Evolutionary conservation across 2,888 invertebrate genomes (phyloP), one percentile per base, ranked within the genome.

Genomic region (Amblyteles armatorius): DNA sequence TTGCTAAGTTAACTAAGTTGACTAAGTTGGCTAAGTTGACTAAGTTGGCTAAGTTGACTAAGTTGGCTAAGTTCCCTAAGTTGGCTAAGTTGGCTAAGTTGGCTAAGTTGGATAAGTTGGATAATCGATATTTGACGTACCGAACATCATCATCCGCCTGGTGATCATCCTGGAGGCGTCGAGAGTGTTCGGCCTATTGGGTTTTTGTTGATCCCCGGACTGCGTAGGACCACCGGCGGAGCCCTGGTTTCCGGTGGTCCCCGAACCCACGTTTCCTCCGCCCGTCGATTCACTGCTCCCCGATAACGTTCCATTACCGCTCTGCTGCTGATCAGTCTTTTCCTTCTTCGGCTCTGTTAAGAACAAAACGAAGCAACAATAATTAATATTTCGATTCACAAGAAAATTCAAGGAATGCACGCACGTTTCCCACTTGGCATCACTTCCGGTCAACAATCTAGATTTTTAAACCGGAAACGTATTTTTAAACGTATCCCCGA

Each of bases 311-410:
- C 96, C 96, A 94, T 96, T 95, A 90, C 94, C 94, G 92, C 92
- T 87, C 82, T 94, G 91, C 88, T 92, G 83, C 91, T 95, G 95
- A 93, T 98, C 98, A 96, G 97, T 96, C 96, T 97, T 98, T 95
- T 98, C 97, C 96, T 97, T 98, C 96, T 97, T 97, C 96, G 97
- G 97, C 96, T 98, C 98, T 98, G 96, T 50, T 13, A 52, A 84
- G 71, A 90, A 84, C 84, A 76, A 87, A 71, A 84, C 77, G 81
- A 52, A 79, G 26, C 29, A 40, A 44, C 26, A 65, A 29, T 63
- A 22, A 16, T 13, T 9, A 11, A 33, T 33, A 33, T 33, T 33
- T 33, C 33, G 4, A 33, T 33, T 33, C 33, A 33, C 4, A 33
- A 4, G 33, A 33, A 33, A 33, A 33, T 33, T 33, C n/a, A 50